Base-by-base conservation (phyloP, 2,113 vertebrate species). In the Rhinopithecus roxellana region DNA sequence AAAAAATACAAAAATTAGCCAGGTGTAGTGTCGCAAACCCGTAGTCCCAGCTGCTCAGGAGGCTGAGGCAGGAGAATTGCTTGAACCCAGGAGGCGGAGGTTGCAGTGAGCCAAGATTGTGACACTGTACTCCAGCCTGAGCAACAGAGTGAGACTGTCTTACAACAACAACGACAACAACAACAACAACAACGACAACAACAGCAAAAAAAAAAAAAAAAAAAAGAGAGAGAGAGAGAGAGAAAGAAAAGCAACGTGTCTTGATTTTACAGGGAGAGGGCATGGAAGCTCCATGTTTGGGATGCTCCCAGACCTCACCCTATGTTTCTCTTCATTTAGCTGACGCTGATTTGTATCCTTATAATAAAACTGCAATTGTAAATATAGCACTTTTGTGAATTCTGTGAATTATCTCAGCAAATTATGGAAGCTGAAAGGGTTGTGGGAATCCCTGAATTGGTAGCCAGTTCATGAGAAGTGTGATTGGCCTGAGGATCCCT, bases 331-430 rank as follows among this genome's bases (percentile, higher is more conserved):
- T 78, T 78, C 61, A 57, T 48, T 82, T 57, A 59, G 32, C 69
- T 67, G 38, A 11, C 90, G 61, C 52, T 93, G 82, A 67, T 48
- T 88, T 88, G 23, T 55, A 67, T 74, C 75, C 40, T 83, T 79
- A 43, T 11, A 43, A 92, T 23, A 52, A 79, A 88, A 87, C 69
- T 80, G 50, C 80, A 72, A 78, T 82, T n/a, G 32, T 48, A 87
- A 94, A 43, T 69, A 55, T 20, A 90, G 35, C 27, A 55, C 52
- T 75, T 90, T 80, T 48, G 27, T 74, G 70, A 90, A 55, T 57
- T 64, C n/a, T 83, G 11, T 77, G 80, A 80, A 43, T 67, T 48
- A 61, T 57, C 32, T 8, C 27, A 72, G 72, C 61, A 88, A 75
- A 89, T 52, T 22, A 77, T 30, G 82, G 72, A 78, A 14, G 27